Conservation (phyloP, 1,140 invertebrate genomes). For the Sycophaga agraensis region DNA sequence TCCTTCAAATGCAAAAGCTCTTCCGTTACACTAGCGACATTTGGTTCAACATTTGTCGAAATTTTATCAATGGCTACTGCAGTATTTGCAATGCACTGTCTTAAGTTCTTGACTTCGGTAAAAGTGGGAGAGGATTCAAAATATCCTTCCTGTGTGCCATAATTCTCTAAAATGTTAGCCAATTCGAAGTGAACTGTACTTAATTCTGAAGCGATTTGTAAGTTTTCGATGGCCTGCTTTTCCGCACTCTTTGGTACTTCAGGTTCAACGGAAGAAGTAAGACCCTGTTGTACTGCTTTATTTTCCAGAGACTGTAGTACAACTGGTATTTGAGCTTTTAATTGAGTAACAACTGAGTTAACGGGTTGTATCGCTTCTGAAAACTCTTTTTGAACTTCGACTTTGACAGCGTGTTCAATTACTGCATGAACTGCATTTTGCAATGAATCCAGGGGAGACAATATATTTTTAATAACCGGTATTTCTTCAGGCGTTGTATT, state of each 20-base stretch:
- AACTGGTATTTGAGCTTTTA: constrained; percentile 37
- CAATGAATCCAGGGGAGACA: constrained; percentile 37
- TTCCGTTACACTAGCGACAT: constrained; percentile 34
- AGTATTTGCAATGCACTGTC: constrained; percentile 36
- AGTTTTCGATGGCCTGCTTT: constrained; percentile 27
- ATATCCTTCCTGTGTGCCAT: constrained; percentile 15
- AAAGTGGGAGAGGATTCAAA: constrained; percentile 30
- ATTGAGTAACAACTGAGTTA: constrained; percentile 36
- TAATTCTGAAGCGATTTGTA: constrained; percentile 38
- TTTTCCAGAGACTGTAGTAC: constrained; percentile 27
- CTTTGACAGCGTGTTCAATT: constrained; percentile 23
- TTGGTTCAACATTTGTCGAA: constrained; percentile 27
- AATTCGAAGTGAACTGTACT: constrained; percentile 42
- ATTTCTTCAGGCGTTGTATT: constrained; percentile 35
- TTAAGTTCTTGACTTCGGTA: constrained; percentile 37
- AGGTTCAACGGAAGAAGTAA: constrained; percentile 9
- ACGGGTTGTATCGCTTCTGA: constrained; percentile 32
- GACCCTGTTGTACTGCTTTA: constrained; percentile 5
- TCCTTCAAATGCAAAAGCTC: constrained; percentile 40
- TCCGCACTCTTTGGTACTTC: constrained; percentile 5
- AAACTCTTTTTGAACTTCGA: constrained; percentile 26
- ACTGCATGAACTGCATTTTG: constrained; percentile 37
- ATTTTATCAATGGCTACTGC: constrained; percentile 35
- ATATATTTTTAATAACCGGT: constrained; percentile 35
- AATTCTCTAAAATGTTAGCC: constrained; percentile 38